Conservation (phyloP, 2,888 invertebrate genomes). For the Parasteatoda lunata region DNA sequence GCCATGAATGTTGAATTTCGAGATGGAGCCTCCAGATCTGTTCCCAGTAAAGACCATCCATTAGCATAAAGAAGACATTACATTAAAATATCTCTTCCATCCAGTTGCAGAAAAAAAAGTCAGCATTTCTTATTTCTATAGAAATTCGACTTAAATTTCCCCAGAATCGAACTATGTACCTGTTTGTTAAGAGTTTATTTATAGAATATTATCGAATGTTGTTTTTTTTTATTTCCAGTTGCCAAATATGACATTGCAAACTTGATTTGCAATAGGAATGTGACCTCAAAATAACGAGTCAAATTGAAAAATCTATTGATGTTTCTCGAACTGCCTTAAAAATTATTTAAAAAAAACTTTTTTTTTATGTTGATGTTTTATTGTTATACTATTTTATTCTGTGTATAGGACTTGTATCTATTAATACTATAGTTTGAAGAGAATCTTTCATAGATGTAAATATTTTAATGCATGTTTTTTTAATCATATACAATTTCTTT, state of each 20-base stretch:
- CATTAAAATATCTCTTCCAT: conserved; percentile 19
- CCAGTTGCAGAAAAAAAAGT: conserved; percentile 18
- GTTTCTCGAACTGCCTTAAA: neutral
- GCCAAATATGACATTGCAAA: conserved; percentile 16
- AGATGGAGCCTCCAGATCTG: conserved; percentile 19
- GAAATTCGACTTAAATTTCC: neutral
- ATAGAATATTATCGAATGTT: conserved; percentile 24
- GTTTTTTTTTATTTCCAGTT: neutral
- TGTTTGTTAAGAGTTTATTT: conserved; percentile 36
- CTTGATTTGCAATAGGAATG: neutral
- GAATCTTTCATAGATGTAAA: too few species aligned
- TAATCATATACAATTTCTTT: too few species aligned
- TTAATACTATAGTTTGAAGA: too few species aligned
- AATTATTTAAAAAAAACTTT: neutral
- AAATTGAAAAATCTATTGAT: neutral
- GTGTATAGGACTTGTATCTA: too few species aligned
- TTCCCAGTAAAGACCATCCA: conserved; percentile 35
- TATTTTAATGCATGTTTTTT: too few species aligned
- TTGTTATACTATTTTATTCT: too few species aligned
- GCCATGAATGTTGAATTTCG: conserved; percentile 46
- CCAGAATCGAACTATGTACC: conserved; percentile 6
- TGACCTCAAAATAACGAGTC: neutral
- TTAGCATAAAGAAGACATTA: conserved; percentile 37
- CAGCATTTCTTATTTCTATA: neutral
- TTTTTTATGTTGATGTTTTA: neutral